phyloP scores from a whole-genome alignment of 1,140 invertebrate genomes.

The Coptotermes formosanus region DNA sequence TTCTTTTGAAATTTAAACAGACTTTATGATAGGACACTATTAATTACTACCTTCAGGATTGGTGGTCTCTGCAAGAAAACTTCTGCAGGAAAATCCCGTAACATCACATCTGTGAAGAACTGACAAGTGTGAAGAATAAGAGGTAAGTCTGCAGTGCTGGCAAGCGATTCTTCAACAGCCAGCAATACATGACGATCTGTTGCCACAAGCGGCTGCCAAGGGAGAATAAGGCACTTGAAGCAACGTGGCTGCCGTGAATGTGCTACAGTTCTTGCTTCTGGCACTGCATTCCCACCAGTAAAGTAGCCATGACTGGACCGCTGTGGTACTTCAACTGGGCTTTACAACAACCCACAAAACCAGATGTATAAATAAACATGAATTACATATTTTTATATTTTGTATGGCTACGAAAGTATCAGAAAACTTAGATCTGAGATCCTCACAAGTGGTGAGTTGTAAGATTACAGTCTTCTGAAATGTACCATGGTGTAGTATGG shows the following conservation, averaged over 20 bases:
- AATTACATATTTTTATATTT: neutral
- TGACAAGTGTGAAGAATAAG: slow-evolving; percentile 54
- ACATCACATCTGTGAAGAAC: slow-evolving; percentile 63
- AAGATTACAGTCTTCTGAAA: no score
- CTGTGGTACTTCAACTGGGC: neutral
- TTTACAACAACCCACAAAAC: neutral
- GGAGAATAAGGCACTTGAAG: slow-evolving; percentile 54
- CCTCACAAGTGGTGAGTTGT: no score
- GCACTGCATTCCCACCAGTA: neutral
- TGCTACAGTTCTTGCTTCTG: neutral
- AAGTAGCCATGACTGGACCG: neutral
- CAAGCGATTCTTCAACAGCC: slow-evolving; percentile 55
- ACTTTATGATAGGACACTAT: neutral
- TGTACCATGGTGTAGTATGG: no score
- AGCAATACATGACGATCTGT: slow-evolving; percentile 56
- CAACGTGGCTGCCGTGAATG: slow-evolving; percentile 40
- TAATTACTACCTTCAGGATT: slow-evolving; percentile 53
- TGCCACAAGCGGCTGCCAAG: slow-evolving; percentile 55
- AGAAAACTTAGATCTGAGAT: neutral
- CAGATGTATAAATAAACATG: neutral
- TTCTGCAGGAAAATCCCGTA: slow-evolving; percentile 67
- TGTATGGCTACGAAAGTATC: neutral
- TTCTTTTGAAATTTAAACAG: no score
- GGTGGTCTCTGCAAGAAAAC: slow-evolving; percentile 65
- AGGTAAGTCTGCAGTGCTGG: slow-evolving; percentile 45